Conservation (phyloP, 2,113 vertebrate species). For the Indri indri region DNA sequence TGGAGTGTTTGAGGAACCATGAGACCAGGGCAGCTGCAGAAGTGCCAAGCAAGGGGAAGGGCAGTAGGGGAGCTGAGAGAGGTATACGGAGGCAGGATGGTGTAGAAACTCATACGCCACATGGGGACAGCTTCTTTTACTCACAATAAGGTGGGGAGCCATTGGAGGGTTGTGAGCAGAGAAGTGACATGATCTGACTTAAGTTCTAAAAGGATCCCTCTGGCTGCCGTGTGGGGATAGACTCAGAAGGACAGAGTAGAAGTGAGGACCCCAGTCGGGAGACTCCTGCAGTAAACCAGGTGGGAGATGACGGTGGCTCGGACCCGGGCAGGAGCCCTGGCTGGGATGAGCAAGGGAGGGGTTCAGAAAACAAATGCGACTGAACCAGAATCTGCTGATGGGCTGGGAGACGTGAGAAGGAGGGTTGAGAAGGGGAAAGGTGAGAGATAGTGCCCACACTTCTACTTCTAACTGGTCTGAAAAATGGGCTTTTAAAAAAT, state of each 20-base stretch:
- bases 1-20: background rate
- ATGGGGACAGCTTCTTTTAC: background rate
- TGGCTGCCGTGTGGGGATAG: background rate
- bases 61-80: background rate
- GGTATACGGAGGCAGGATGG: background rate
- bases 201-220: background rate
- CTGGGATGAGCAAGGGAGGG: background rate
- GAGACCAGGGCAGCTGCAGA: background rate
- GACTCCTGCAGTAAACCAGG: background rate
- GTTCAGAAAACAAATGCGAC: background rate
- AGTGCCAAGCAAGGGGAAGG: background rate
- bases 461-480: background rate
- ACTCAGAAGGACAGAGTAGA: background rate
- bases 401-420: background rate
- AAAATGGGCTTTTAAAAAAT: background rate
- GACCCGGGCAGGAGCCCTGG: too few species aligned
- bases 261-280: background rate
- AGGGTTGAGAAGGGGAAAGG: background rate
- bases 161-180: background rate
- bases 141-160: background rate
- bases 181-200: background rate
- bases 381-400: background rate
- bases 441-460: fast-evolving
- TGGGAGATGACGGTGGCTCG: background rate
- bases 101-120: fast-evolving